Base-by-base conservation (phyloP, 2,797 vertebrate genomes). In the Enteromius trimaculatus region DNA sequence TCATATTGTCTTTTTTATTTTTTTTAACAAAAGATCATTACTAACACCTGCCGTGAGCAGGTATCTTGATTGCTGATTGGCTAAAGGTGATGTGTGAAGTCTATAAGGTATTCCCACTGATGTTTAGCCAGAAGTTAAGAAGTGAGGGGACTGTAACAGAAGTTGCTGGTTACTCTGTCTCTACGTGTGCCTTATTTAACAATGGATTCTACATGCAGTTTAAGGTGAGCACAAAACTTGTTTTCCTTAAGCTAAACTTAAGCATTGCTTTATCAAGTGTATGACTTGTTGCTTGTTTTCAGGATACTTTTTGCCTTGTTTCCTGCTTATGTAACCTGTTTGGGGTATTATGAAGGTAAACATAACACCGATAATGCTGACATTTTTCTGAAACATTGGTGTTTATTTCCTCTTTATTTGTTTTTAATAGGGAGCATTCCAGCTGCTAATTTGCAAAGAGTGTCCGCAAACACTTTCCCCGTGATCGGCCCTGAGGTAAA, bases 321-420 rank as follows among this genome's bases (percentile, higher is more conserved):
- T 51, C 47, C 62, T 49, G 21, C 51, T 51, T 49, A 4, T 71
- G 62, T 76, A 68, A 70, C 62, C 65, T 79, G 70, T 64, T 83
- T 29, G 65, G 37, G 9, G n/a, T 80, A 26, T 79, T 47, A 69
- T 86, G 77, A 60, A 31, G 85, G 85, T 86, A 77, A 68, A 39
- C 9, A 3, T 58, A 69, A 66, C 10, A 42, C 16, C 1, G 34
- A 37, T 37, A 0, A 17, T n/a, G 3, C 55, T 39, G n/a, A 51
- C 29, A 7, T 53, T 53, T 51, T 21, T 55, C 6, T 39, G 3
- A 58, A 51, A 44, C 7, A 19, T 60, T 34, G 0, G 1, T 19
- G 8, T 74, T 64, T 51, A 21, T 75, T 6, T 65, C 1, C 6
- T 21, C 7, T 70, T 47, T 19, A 21, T 70, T 51, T 53, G 47